Conservation (phyloP, 1,140 invertebrate species). For the Nasonia giraulti region DNA sequence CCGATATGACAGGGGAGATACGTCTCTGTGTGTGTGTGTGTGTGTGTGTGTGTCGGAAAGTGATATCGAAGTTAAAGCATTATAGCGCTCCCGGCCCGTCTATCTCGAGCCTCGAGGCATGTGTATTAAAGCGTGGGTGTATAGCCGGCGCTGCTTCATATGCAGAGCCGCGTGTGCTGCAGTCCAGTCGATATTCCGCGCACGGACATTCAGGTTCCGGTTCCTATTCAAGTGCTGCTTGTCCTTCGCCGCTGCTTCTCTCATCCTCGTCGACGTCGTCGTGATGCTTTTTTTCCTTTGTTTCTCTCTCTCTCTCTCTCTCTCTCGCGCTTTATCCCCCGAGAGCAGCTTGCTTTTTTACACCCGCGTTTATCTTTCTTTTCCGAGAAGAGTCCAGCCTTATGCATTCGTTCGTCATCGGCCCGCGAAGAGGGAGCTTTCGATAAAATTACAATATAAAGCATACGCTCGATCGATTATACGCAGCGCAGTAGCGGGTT, state of each 20-base stretch:
- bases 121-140: neutral
- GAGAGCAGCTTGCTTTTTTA: neutral
- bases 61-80: neutral
- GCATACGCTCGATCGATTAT: no score
- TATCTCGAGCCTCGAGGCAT: no score
- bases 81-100: no score
- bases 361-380: neutral
- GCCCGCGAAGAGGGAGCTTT: no score
- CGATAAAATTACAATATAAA: no score
- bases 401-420: neutral
- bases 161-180: conserved; percentile 59
- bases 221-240: conserved; percentile 65
- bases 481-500: no score
- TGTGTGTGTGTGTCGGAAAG: neutral
- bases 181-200: conserved; percentile 66
- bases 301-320: neutral
- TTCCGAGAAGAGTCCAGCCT: neutral
- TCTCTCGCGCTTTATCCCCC: neutral
- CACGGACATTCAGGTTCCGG: conserved; percentile 67
- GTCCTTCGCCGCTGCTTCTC: conserved; percentile 38
- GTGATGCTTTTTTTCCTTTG: neutral
- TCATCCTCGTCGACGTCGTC: neutral
- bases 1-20: neutral
- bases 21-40: neutral
- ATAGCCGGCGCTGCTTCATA: conserved; percentile 57